Conservation (phyloP, 1,140 invertebrate species). For the Tetramorium simillimum region DNA sequence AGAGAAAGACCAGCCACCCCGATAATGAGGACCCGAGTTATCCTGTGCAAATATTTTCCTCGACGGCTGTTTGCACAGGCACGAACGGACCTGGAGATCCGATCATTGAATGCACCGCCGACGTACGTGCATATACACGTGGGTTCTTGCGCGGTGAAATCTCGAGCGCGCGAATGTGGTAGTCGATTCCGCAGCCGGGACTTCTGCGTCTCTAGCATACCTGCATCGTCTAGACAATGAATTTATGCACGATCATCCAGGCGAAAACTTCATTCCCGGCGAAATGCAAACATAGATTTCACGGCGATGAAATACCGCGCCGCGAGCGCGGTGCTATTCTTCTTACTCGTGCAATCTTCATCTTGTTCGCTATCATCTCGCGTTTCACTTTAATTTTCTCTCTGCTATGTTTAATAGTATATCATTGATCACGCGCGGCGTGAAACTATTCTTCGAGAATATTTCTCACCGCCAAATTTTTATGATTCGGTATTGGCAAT, state of each 20-base stretch:
- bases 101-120: conserved; percentile 39
- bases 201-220: conserved; percentile 15
- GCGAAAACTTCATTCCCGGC: conserved; percentile 47
- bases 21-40: conserved; percentile 80
- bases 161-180: conserved; percentile 40
- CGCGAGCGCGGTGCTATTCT: not conserved
- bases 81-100: conserved; percentile 28
- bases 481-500: conserved; percentile 1
- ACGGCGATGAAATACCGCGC: conserved; percentile 21
- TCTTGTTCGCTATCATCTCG: not conserved
- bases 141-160: conserved; percentile 42
- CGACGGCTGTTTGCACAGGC: conserved; percentile 78
- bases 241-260: conserved; percentile 71
- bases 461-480: conserved; percentile 36
- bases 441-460: conserved; percentile 41
- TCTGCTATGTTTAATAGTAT: not conserved
- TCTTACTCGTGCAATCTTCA: not conserved
- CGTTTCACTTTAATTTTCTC: conserved; percentile 38
- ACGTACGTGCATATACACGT: not conserved
- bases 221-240: conserved; percentile 60
- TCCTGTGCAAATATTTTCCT: conserved; percentile 82
- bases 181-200: conserved; percentile 35
- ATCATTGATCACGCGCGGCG: conserved; percentile 1
- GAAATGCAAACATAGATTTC: conserved; percentile 59
- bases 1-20: conserved; percentile 68